Evolutionary conservation across 2,113 vertebrate genomes (phyloP).

Genomic region (Todiramphus chloris): DNA sequence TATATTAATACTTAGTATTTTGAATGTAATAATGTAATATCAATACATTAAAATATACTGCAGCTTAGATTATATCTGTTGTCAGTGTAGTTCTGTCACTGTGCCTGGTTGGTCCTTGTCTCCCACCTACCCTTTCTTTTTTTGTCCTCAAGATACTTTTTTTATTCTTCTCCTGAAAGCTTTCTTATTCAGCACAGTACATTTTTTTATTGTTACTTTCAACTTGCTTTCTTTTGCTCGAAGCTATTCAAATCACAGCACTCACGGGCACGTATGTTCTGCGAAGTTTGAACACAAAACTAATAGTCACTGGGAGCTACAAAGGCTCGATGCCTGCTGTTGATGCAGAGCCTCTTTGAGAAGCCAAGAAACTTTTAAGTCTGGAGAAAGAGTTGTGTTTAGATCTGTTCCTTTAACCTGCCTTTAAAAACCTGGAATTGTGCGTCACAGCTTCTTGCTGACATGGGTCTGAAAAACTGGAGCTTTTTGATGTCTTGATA

Average conservation of each 20-base stretch:
- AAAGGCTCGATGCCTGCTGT: not conserved
- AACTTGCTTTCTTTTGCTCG: not conserved
- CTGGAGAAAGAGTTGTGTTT: not conserved
- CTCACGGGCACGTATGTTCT: rapidly evolving
- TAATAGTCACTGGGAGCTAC: not conserved
- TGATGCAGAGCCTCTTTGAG: not conserved
- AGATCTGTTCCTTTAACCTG: not conserved
- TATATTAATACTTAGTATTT: not conserved
- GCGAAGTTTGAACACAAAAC: not conserved
- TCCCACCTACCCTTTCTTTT: not conserved
- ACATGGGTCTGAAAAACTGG: not conserved
- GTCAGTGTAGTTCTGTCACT: not conserved
- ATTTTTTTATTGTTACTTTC: not conserved
- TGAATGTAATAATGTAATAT: not conserved
- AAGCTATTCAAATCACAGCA: not conserved
- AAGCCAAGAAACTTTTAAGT: not conserved
- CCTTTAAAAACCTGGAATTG: not conserved
- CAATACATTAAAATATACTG: not conserved
- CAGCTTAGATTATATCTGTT: not conserved
- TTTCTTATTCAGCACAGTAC: not conserved
- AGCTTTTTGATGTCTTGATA: not conserved
- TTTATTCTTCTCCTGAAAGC: not conserved
- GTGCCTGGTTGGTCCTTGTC: not conserved
- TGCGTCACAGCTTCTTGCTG: not conserved
- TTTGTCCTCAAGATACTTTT: not conserved